These are phyloP conservation scores for Takifugu flavidus DNA, from an alignment of 2,113 vertebrate genomes.

Conservation along the genomic window DNA sequence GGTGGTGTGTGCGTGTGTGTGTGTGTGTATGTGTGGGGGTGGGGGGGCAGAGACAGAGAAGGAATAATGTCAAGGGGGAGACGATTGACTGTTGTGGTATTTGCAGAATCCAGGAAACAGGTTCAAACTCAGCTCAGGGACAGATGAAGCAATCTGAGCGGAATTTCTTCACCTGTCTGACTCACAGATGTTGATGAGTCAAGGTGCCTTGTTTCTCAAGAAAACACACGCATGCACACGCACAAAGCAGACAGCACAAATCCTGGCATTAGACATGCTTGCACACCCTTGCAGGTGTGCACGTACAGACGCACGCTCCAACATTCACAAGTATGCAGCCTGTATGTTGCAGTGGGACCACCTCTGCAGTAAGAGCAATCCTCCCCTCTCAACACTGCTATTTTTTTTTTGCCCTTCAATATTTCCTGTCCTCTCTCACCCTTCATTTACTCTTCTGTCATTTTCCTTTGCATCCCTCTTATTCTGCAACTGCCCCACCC, in stretches of 20 bases:
- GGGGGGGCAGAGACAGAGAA: slow-evolving; percentile 19
- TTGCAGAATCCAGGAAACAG: slow-evolving; percentile 60
- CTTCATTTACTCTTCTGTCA: neutral
- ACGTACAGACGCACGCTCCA: slow-evolving; percentile 5
- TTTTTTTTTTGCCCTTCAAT: slow-evolving; percentile 2
- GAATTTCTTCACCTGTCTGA: slow-evolving; percentile 49
- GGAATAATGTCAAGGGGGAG: slow-evolving; percentile 12
- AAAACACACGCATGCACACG: slow-evolving; percentile 22
- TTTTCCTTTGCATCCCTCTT: no score
- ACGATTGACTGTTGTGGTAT: slow-evolving; percentile 37
- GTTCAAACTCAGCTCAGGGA: slow-evolving; percentile 51
- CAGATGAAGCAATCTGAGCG: slow-evolving; percentile 45
- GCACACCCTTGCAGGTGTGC: slow-evolving; percentile 31
- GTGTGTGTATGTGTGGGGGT: no score
- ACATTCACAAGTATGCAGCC: slow-evolving; percentile 46
- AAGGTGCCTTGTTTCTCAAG: slow-evolving; percentile 30
- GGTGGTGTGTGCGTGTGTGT: no score
- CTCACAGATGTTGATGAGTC: slow-evolving; percentile 51
- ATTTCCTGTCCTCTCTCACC: slow-evolving; percentile 1
- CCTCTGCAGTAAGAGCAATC: slow-evolving; percentile 65
- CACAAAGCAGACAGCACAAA: slow-evolving; percentile 18
- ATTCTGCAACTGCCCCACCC: no score
- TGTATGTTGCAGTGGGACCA: slow-evolving; percentile 64
- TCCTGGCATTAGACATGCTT: slow-evolving; percentile 43
- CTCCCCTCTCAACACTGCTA: slow-evolving; percentile 22